Base-by-base conservation (phyloP, 2,888 invertebrate species). In the Pecten maximus region DNA sequence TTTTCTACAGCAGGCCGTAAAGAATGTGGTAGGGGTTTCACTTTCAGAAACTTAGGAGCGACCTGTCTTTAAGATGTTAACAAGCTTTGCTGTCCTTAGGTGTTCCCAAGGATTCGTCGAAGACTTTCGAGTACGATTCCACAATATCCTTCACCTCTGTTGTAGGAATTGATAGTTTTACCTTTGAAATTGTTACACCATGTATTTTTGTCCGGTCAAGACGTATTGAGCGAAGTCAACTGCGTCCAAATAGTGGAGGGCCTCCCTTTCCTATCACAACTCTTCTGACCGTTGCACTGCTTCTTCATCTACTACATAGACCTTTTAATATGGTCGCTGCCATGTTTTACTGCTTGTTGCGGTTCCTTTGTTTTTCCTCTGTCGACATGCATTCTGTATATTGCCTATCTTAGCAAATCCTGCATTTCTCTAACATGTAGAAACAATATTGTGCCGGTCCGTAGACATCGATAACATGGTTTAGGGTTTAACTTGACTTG, bases 11-110 rank as follows among this genome's bases (percentile, higher is more conserved):
- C 91, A 12, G 90, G 88, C 87, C 89, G 89, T 44, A 94, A 40
- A 0, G 92, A 92, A 87, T 92, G 92, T 15, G 94, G 92, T 2
- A 93, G 91, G 50, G 90, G 89, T 87, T 92, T 89, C 16, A 91
- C 92, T 87, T 93, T 92, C 0, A 90, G n/a, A 88, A 92, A 93
- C 40, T 90, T 90, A 54, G 92, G 91, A 16, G 35, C 48, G 15
- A 87, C 19, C 87, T 50, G 15, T 87, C 87, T 40, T 92, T 90
- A 35, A 91, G 60, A 10, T n/a, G 23, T 35, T 91, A 87, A 15
- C 8, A 88, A 2, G 92, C 92, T 23, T 87, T 90, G n/a, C 88
- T 44, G 40, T 60, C 86, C 89, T 89, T 89, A 39, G 88, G 54
- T 23, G 48, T 88, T 23, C 89, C 89, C 6, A 87, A n/a, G 15